Percentiles rank a stretch among this genome's conserved stretches.
Evolutionary conservation across 2,113 vertebrate species (phyloP).

Genomic region (Abramis brama): DNA sequence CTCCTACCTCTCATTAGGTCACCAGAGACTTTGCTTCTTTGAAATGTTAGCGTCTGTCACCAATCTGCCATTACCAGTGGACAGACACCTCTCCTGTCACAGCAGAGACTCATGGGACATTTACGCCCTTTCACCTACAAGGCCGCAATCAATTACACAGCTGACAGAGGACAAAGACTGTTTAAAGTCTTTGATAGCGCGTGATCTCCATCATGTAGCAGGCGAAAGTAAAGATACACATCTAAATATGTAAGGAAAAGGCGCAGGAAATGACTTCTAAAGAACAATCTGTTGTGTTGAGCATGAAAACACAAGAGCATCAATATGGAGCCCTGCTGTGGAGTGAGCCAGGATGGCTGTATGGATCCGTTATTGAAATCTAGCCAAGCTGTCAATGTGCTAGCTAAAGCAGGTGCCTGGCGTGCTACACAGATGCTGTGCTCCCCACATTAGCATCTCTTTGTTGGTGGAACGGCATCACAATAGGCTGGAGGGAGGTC

Average conservation of each 20-base stretch:
- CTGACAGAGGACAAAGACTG: constrained; percentile 27
- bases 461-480: constrained; percentile 29
- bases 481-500: constrained; percentile 38
- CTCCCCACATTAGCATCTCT: constrained; percentile 38
- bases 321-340: constrained; percentile 38
- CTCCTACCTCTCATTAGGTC: constrained; percentile 2
- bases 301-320: constrained; percentile 27
- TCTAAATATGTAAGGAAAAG: not conserved
- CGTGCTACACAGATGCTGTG: constrained; percentile 15
- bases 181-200: not conserved
- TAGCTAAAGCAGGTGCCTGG: constrained; percentile 47
- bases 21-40: constrained; percentile 31
- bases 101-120: constrained; percentile 26
- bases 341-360: constrained; percentile 13
- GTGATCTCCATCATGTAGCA: not conserved
- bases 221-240: not conserved
- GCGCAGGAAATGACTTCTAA: constrained; percentile 35
- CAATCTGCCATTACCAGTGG: constrained; percentile 37
- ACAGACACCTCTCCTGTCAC: constrained; percentile 12
- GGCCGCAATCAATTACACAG: constrained; percentile 42
- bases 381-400: constrained; percentile 53
- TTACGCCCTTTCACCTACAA: constrained; percentile 33
- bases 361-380: constrained; percentile 59
- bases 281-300: constrained; percentile 37
- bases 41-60: constrained; percentile 49